Evolutionary conservation across 2,888 invertebrate genomes (phyloP).

Genomic region (Esperia sulphurella): DNA sequence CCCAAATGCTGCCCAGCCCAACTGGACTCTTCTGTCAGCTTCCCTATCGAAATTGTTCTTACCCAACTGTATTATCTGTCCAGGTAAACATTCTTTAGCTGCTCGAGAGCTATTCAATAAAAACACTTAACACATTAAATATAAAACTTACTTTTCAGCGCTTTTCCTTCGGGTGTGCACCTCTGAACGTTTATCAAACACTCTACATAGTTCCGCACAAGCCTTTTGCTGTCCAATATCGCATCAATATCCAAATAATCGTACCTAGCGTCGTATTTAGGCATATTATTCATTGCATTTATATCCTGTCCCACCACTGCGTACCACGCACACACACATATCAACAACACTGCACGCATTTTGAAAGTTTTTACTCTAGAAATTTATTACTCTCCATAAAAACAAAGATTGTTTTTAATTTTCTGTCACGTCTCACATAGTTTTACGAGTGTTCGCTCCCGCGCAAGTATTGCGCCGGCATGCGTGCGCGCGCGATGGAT

Average conservation of each 20-base stretch:
- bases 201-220: conserved; percentile 85
- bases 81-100: too few relatives aligned
- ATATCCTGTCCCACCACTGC: conserved; percentile 50
- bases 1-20: too few relatives aligned
- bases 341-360: conserved; percentile 51
- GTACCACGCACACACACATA: conserved; percentile 43
- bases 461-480: conserved; percentile 8
- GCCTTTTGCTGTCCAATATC: conserved; percentile 82
- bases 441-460: not conserved
- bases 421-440: conserved; percentile 7
- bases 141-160: conserved; percentile 83
- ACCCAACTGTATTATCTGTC: too few relatives aligned
- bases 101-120: too few relatives aligned
- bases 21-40: too few relatives aligned
- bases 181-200: conserved; percentile 83
- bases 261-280: conserved; percentile 78
- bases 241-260: conserved; percentile 85
- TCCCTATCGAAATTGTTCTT: too few relatives aligned
- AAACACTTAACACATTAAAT: not conserved
- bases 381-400: conserved; percentile 16
- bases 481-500: conserved; percentile 11
- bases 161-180: conserved; percentile 86
- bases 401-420: conserved; percentile 8
- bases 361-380: conserved; percentile 24
- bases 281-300: conserved; percentile 52